phyloP scores from a whole-genome alignment of 2,797 vertebrate species.

The Streptopelia turtur region DNA sequence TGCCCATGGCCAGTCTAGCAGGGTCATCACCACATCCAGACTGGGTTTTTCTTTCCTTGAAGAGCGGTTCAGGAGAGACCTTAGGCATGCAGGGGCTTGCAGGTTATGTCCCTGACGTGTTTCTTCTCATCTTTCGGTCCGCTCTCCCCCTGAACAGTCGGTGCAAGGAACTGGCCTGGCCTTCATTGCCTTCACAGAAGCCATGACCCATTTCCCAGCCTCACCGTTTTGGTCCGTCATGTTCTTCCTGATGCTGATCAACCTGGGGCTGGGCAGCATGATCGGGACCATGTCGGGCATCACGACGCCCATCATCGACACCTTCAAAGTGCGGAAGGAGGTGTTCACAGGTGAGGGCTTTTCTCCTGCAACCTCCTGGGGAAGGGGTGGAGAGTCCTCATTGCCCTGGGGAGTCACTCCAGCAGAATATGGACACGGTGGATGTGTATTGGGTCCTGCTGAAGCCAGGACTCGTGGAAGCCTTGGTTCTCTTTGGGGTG shows the following conservation, averaged over 20 bases:
- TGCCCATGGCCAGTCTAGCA: neutral
- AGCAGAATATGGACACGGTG: fast-evolving
- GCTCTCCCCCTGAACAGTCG: conserved; percentile 76
- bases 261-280: conserved; percentile 95
- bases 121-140: neutral
- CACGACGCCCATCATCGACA: conserved; percentile 91
- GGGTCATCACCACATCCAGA: neutral
- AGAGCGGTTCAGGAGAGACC: neutral
- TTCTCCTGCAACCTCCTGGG: neutral
- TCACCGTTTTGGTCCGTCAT: conserved; percentile 97
- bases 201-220: conserved; percentile 95
- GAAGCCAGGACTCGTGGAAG: neutral
- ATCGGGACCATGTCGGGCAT: conserved; percentile 97
- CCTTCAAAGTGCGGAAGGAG: conserved; percentile 95
- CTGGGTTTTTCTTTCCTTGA: neutral
- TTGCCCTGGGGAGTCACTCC: neutral
- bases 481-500: neutral
- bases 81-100: neutral
- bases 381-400: neutral
- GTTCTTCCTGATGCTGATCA: conserved; percentile 99
- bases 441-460: neutral
- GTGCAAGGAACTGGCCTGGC: conserved; percentile 95
- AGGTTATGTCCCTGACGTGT: neutral
- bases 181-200: conserved; percentile 97
- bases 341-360: conserved; percentile 88